Evolutionary conservation across 2,888 invertebrate genomes (phyloP).

Genomic region (Hedya salicella): DNA sequence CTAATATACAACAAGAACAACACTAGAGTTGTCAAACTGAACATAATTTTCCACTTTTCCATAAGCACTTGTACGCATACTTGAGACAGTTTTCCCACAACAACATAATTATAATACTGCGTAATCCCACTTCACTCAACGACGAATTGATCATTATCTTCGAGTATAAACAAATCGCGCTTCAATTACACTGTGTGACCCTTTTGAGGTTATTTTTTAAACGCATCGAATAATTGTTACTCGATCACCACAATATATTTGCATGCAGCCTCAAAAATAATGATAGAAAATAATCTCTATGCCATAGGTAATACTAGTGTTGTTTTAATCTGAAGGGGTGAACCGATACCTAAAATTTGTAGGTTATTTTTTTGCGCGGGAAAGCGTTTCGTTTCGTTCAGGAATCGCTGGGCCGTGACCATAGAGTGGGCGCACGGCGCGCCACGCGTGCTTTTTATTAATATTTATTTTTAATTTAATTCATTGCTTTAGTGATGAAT

Average conservation of each 20-base stretch:
- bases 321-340: not conserved
- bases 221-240: conserved; percentile 61
- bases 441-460: conserved; percentile 72
- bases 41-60: conserved; percentile 1
- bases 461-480: conserved; percentile 78
- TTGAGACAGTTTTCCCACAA: conserved; percentile 38
- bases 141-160: conserved; percentile 54
- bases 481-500: conserved; percentile 66
- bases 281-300: conserved; percentile 51
- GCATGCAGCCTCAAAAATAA: conserved; percentile 27
- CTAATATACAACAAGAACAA: no score
- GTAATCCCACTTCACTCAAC: conserved; percentile 39
- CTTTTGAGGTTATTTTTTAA: conserved; percentile 63
- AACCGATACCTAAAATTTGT: conserved; percentile 35
- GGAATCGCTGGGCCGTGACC: conserved; percentile 67
- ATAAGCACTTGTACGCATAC: conserved; percentile 10
- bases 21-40: no score
- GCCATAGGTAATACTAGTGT: conserved; percentile 26
- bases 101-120: conserved; percentile 38
- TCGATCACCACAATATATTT: conserved; percentile 47
- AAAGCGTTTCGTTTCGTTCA: conserved; percentile 59
- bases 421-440: conserved; percentile 67
- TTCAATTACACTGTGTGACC: conserved; percentile 74
- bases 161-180: conserved; percentile 67
- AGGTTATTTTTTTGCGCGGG: conserved; percentile 62